Evolutionary conservation across 1,140 invertebrate genomes (phyloP), one percentile per base, ranked within the genome.

Genomic region (Drosophila nasuta): DNA sequence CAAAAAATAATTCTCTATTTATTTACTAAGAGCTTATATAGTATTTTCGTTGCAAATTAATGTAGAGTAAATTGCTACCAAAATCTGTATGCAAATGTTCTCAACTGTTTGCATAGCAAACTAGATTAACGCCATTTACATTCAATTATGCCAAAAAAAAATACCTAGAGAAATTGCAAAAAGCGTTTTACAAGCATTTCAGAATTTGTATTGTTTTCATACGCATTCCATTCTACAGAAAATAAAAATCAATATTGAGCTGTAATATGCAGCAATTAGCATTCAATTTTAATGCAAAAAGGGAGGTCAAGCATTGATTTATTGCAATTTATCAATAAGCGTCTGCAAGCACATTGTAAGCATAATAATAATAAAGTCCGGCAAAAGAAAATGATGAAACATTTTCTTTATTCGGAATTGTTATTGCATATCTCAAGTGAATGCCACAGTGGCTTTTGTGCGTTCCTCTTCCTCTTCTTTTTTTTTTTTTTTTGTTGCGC

Each of bases 361-460:
- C 13, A 46, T 15, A 38, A 38, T 17, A 4, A 5, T 49, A 49
- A 25, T 25, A 49, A 25, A 49, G 20, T 5, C 15, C n/a, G 20
- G 35, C 45, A 13, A 5, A 48, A 48, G 17, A 20, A 15, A 6
- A 17, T 20, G 1, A 48, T 17, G 20, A 20, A 10, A 38, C 35
- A 10, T 38, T 20, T 57, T 25, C 20, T 25, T 25, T 25, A 25
- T 25, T 25, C 20, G n/a, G 11, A 67, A 38, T 59, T 59, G 49
- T 15, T 11, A 41, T 68, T 35, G 56, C 49, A 71, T 48, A 20
- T 63, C 45, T 33, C 7, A 45, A 64, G 41, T 45, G 48, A 59
- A 30, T 41, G 59, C 57, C 81, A 76, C 79, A 66, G 75, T 77
- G 65, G 67, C 60, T 71, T 67, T 77, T 79, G 63, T 57, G 13